phyloP scores from a whole-genome alignment of 2,888 invertebrate genomes.

The Pherbina coryleti region DNA sequence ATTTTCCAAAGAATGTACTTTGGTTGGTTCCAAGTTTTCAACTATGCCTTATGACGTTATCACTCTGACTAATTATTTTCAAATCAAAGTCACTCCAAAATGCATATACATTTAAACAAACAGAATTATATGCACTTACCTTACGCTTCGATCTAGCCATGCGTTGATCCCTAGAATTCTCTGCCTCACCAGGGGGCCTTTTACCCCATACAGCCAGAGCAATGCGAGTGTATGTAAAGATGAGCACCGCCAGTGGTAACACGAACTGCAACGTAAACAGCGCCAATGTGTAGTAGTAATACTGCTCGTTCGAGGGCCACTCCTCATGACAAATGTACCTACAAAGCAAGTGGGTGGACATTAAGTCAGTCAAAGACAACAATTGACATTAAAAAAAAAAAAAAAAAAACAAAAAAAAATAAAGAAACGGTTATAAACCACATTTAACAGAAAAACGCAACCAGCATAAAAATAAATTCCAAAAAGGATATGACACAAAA shows the following conservation, averaged over 20 bases:
- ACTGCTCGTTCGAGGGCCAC: slow-evolving; percentile 77
- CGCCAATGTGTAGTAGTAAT: slow-evolving; percentile 81
- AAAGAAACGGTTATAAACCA: background rate
- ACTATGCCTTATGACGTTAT: no score
- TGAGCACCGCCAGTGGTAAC: slow-evolving; percentile 82
- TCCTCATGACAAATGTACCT: slow-evolving; percentile 81
- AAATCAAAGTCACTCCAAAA: background rate
- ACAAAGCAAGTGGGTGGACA: slow-evolving; percentile 49
- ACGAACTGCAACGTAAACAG: slow-evolving; percentile 87
- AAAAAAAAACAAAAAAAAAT: background rate
- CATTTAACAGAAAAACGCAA: background rate
- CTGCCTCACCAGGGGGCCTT: slow-evolving; percentile 88
- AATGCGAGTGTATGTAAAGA: slow-evolving; percentile 89
- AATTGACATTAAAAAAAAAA: background rate
- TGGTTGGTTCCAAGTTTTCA: no score
- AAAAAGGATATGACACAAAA: background rate
- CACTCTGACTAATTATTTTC: background rate
- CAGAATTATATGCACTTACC: slow-evolving; percentile 71
- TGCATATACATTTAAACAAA: background rate
- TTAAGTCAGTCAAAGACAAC: no score
- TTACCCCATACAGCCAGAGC: slow-evolving; percentile 90
- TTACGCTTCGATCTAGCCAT: slow-evolving; percentile 89
- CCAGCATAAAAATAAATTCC: background rate
- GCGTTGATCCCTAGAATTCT: slow-evolving; percentile 83
- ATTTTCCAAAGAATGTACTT: no score